Evolutionary conservation across 2,797 vertebrate species (phyloP).

Genomic region (Spheniscus humboldti): DNA sequence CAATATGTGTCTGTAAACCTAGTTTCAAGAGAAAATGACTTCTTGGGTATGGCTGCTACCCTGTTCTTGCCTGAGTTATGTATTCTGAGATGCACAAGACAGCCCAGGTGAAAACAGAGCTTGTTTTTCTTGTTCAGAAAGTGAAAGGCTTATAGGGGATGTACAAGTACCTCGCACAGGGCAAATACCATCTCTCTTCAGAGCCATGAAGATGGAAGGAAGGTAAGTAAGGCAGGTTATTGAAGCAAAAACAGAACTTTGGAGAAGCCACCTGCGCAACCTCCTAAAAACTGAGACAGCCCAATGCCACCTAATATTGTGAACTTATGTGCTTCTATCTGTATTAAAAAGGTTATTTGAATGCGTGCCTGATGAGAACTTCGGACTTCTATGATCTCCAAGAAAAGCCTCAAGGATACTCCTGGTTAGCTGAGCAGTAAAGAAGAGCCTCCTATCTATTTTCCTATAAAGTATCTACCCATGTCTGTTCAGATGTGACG

Average conservation of each 20-base stretch:
- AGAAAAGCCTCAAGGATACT: not conserved
- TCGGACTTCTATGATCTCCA: not conserved
- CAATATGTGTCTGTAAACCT: not conserved
- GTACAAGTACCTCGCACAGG: not conserved
- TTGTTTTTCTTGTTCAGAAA: not conserved
- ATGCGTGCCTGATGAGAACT: not conserved
- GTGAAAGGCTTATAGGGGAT: not conserved
- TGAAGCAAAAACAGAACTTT: not conserved
- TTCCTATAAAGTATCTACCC: not conserved
- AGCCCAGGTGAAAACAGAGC: not conserved
- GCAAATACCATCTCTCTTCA: not conserved
- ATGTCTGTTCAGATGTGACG: not conserved
- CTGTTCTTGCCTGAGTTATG: not conserved
- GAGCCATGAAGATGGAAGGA: not conserved
- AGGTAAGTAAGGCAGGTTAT: not conserved
- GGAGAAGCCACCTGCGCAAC: not conserved
- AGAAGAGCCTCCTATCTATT: not conserved
- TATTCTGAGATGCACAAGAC: not conserved
- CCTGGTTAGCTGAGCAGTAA: not conserved
- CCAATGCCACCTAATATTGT: not conserved
- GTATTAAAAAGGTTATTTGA: not conserved
- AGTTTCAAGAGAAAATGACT: not conserved
- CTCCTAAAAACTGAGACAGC: not conserved
- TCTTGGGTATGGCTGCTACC: not conserved
- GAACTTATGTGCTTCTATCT: not conserved